Base-by-base conservation (phyloP, 1,140 invertebrate species). In the Heliconius congener region DNA sequence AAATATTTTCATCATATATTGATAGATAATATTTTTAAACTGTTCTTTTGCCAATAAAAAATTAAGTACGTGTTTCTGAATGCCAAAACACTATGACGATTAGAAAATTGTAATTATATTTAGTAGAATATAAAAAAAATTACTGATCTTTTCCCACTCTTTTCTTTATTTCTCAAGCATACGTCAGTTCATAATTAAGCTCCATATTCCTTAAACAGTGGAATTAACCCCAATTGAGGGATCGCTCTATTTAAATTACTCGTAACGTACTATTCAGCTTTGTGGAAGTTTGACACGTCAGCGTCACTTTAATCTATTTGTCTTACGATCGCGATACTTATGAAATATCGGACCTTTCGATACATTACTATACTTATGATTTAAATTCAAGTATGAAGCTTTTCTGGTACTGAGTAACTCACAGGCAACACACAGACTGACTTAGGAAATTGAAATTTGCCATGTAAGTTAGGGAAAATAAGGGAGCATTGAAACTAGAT, bases 211-310 rank as follows among this genome's bases (percentile, higher is more conserved):
- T 94, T 93, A 94, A 93, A 94, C 90, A 90, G 86, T 86, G 76
- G 92, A 94, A 94, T 94, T 94, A 94, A 94, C 93, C 93, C 87
- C 91, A 94, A 94, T 94, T 94, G 93, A 93, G 88, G 90, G 91
- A 92, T 90, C 90, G 92, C 87, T 93, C 91, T 94, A 94, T 94
- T 93, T 93, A 94, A 94, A 93, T 94, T 90, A 94, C 89, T 87
- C 85, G 84, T 85, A 89, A 87, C 86, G 84, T 86, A 90, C 88
- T 91, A 91, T 91, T 89, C 91, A 91, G 86, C 88, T 94, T 94
- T 94, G 87, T 93, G 93, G 91, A 93, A 93, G 88, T 90, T 89
- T 88, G 91, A 90, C 91, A 93, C 90, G 91, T 93, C 91, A 92
- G 92, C 90, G 91, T 93, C 91, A 92, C 84, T 83, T 79, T 86